Percentiles rank a stretch among this genome's conserved stretches.
Conservation (phyloP, 2,113 vertebrate species). For the Colossoma macropomum region DNA sequence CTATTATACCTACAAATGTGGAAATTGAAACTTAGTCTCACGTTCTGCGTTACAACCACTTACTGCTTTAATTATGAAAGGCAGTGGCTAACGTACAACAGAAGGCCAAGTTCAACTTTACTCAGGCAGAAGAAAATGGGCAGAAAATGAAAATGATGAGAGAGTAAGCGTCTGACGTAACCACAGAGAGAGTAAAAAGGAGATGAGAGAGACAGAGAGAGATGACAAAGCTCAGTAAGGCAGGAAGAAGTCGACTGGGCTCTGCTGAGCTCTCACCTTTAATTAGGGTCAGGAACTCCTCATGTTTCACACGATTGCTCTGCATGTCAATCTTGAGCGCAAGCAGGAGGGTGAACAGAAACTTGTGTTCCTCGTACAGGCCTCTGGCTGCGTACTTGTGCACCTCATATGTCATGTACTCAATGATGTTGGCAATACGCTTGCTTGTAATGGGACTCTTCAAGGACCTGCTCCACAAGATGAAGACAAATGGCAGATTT, state of each 20-base stretch:
- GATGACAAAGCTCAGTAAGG: background rate
- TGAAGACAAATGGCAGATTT: background rate
- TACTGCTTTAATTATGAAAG: too few relatives aligned
- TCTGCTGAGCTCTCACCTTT: constrained; percentile 81
- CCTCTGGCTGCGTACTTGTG: constrained; percentile 87
- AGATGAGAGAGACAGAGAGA: background rate
- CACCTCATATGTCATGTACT: constrained; percentile 93
- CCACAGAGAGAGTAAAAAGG: background rate
- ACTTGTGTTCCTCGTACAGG: constrained; percentile 94
- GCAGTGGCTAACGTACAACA: too few relatives aligned
- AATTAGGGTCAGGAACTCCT: constrained; percentile 93
- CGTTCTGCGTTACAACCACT: too few relatives aligned
- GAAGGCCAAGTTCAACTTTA: too few relatives aligned
- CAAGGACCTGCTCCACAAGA: constrained; percentile 78
- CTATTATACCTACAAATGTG: background rate
- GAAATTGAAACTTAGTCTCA: too few relatives aligned
- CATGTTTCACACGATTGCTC: constrained; percentile 85
- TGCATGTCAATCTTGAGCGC: constrained; percentile 95
- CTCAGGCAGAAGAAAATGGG: background rate
- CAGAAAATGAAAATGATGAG: background rate
- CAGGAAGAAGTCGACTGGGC: background rate
- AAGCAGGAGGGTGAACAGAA: constrained; percentile 91
- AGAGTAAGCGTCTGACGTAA: background rate
- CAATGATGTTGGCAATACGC: constrained; percentile 89
- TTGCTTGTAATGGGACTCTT: constrained; percentile 91